Percentiles rank a stretch among this genome's conserved stretches.
These are phyloP conservation scores for Sepioteuthis lessoniana DNA, from an alignment of 2,888 invertebrate genomes.

Conservation along the genomic window DNA sequence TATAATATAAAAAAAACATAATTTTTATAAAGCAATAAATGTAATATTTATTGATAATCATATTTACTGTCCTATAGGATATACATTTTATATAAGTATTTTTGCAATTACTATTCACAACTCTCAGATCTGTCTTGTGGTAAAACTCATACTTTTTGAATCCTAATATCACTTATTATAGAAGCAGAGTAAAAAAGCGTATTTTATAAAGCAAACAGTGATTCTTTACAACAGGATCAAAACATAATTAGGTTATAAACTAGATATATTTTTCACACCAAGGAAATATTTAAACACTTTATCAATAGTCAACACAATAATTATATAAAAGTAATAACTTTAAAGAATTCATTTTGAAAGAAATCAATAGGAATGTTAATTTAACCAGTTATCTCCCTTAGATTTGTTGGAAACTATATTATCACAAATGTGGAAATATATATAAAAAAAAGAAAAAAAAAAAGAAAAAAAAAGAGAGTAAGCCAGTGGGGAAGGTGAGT, in stretches of 20 bases:
- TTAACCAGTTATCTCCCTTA: constrained; percentile 17
- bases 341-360: no score
- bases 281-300: not conserved
- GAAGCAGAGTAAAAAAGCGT: not conserved
- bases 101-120: no score
- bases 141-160: not conserved
- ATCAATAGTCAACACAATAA: not conserved
- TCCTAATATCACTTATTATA: not conserved
- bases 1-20: no score
- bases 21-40: no score
- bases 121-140: no score
- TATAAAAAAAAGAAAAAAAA: not conserved
- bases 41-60: no score
- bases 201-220: no score
- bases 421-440: no score
- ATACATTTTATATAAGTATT: no score
- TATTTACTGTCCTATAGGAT: no score
- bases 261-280: not conserved
- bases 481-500: not conserved
- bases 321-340: no score
- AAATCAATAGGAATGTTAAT: not conserved
- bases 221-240: no score
- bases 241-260: not conserved
- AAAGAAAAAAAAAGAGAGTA: not conserved
- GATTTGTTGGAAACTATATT: not conserved